Conservation (phyloP, 2,888 invertebrate species). For the Watsonalla cultraria region DNA sequence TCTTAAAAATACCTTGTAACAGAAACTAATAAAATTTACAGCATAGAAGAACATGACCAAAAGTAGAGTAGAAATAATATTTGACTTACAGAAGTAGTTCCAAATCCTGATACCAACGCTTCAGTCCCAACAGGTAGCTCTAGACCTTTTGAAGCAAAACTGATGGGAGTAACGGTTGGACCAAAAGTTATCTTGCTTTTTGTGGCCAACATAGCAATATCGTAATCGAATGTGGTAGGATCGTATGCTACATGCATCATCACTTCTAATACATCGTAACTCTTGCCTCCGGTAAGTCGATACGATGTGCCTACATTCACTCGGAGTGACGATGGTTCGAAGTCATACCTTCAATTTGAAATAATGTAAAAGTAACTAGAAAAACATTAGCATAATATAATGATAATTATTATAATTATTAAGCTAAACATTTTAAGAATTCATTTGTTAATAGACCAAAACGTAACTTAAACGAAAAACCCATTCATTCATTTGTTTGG, state of each 20-base stretch:
- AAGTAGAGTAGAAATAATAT: neutral
- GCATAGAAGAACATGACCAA: neutral
- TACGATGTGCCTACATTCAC: slow-evolving; percentile 50
- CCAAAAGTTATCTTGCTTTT: slow-evolving; percentile 38
- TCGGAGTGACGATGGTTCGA: slow-evolving; percentile 35
- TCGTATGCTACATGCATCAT: slow-evolving; percentile 49
- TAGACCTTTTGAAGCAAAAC: slow-evolving; percentile 34
- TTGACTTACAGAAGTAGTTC: slow-evolving; percentile 43
- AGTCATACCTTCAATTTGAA: slow-evolving; percentile 35
- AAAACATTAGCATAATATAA: neutral
- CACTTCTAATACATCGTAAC: slow-evolving; percentile 40
- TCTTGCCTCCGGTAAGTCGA: slow-evolving; percentile 48
- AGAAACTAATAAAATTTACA: neutral
- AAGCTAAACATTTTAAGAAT: neutral
- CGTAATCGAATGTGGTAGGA: slow-evolving; percentile 44
- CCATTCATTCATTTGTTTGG: neutral
- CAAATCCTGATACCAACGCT: slow-evolving; percentile 67
- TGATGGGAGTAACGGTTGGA: slow-evolving; percentile 35
- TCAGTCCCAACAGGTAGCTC: slow-evolving; percentile 42
- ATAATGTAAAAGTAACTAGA: too few species aligned
- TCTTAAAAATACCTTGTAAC: too few species aligned
- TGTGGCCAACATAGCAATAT: slow-evolving; percentile 52
- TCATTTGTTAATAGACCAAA: too few species aligned
- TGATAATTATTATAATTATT: neutral
- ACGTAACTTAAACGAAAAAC: too few species aligned